Conservation (phyloP, 2,797 vertebrate species). For the Chanos chanos region DNA sequence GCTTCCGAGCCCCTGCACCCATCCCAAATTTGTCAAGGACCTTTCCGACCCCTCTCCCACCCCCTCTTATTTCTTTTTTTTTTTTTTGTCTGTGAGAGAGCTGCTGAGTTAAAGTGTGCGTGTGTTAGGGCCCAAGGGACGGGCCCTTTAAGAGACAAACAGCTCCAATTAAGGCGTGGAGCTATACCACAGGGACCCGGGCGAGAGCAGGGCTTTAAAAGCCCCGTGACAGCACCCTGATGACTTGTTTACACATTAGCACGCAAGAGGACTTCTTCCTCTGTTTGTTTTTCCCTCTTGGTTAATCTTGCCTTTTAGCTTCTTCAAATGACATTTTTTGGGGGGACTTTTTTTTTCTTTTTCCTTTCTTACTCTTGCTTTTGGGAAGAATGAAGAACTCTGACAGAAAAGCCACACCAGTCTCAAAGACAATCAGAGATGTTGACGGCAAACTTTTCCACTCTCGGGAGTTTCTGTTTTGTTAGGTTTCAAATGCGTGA, state of each 20-base stretch:
- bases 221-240: slow-evolving; percentile 78
- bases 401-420: too few species aligned
- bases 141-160: slow-evolving; percentile 69
- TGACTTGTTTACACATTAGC: slow-evolving; percentile 82
- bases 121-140: slow-evolving; percentile 33
- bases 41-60: slow-evolving; percentile 33
- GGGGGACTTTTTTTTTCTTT: too few species aligned
- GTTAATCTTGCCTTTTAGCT: slow-evolving; percentile 52
- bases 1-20: slow-evolving; percentile 57
- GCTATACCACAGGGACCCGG: slow-evolving; percentile 74
- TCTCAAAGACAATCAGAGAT: too few species aligned
- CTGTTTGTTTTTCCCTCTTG: slow-evolving; percentile 64
- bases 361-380: too few species aligned
- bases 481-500: too few species aligned
- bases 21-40: slow-evolving; percentile 77
- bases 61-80: background rate
- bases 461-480: too few species aligned
- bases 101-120: slow-evolving; percentile 18
- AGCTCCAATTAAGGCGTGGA: slow-evolving; percentile 78
- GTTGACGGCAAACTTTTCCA: too few species aligned
- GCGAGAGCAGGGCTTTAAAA: slow-evolving; percentile 75
- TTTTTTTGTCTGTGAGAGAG: background rate
- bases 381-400: too few species aligned
- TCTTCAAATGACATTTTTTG: slow-evolving; percentile 34
- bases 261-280: slow-evolving; percentile 28